Evolutionary conservation across 37 sponge, comb jelly and placozoan genomes (phyloP).

Genomic region (Dysidea cf. avara): DNA sequence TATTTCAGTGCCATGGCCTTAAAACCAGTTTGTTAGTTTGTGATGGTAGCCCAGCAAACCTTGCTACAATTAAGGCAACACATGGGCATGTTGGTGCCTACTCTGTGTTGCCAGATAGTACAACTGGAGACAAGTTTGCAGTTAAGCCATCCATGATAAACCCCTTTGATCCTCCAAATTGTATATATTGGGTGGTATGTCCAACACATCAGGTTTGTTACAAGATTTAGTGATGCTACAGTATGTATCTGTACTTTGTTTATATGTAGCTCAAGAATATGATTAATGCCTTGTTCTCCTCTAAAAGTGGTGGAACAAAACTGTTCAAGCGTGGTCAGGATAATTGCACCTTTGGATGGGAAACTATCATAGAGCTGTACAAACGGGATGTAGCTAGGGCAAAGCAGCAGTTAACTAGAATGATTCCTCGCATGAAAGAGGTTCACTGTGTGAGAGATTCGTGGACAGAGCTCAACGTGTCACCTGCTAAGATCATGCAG

Average conservation of each 20-base stretch:
- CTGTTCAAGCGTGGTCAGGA: not conserved
- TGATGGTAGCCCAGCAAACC: too few relatives aligned
- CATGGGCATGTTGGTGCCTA: not conserved
- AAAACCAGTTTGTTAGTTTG: too few relatives aligned
- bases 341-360: not conserved
- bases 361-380: not conserved
- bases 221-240: not conserved
- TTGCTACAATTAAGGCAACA: too few relatives aligned
- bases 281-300: too few relatives aligned
- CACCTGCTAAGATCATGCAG: slow-evolving; percentile 17
- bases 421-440: not conserved
- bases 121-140: not conserved
- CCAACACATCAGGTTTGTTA: slow-evolving; percentile 9
- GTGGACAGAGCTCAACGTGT: slow-evolving; percentile 10
- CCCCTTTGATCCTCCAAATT: not conserved
- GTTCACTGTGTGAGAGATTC: not conserved
- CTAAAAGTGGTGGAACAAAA: too few relatives aligned
- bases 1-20: not conserved
- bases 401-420: not conserved
- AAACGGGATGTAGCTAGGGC: not conserved
- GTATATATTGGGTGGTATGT: slow-evolving; percentile 2
- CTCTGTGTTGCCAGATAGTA: not conserved
- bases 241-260: not conserved
- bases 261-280: slow-evolving; percentile 25
- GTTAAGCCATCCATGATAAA: not conserved